These are phyloP conservation scores for Aphidoletes aphidimyza DNA, from an alignment of 2,888 invertebrate species.

Conservation along the genomic window DNA sequence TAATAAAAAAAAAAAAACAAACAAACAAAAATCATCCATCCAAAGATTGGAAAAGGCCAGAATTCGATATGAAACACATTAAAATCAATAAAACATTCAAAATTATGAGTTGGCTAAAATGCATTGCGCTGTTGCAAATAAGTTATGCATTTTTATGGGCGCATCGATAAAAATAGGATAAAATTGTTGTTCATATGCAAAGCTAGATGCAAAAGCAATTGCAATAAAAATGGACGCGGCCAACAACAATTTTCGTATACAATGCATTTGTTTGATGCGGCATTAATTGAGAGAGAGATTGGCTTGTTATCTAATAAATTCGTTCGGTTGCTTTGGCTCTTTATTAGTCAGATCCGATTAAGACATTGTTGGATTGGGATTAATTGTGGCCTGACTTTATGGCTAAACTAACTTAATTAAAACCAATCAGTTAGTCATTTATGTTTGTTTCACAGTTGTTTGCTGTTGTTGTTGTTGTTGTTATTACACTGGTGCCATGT, in stretches of 20 bases:
- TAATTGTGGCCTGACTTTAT: constrained; percentile 34
- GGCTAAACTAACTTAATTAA: constrained; percentile 45
- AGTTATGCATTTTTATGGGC: constrained; percentile 1
- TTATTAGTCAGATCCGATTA: constrained; percentile 20
- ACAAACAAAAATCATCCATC: too few relatives aligned
- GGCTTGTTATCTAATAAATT: constrained; percentile 47
- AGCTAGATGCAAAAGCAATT: too few relatives aligned
- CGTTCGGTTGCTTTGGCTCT: neutral
- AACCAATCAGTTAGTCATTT: constrained; percentile 22
- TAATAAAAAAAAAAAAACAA: neutral
- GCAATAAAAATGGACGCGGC: too few relatives aligned
- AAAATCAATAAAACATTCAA: constrained; percentile 9
- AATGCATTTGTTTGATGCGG: constrained; percentile 18
- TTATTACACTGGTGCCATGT: too few relatives aligned
- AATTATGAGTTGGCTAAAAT: neutral
- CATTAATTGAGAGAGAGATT: constrained; percentile 21
- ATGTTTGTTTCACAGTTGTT: neutral
- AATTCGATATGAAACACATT: neutral
- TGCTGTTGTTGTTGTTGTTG: too few relatives aligned
- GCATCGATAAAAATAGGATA: constrained; percentile 30
- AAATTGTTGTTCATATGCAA: neutral
- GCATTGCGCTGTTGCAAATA: neutral
- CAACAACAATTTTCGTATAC: neutral
- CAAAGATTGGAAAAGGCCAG: too few relatives aligned
- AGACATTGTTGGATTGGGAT: constrained; percentile 3